Base-by-base conservation (phyloP, 1,140 invertebrate genomes). In the Ceratina australensis region DNA sequence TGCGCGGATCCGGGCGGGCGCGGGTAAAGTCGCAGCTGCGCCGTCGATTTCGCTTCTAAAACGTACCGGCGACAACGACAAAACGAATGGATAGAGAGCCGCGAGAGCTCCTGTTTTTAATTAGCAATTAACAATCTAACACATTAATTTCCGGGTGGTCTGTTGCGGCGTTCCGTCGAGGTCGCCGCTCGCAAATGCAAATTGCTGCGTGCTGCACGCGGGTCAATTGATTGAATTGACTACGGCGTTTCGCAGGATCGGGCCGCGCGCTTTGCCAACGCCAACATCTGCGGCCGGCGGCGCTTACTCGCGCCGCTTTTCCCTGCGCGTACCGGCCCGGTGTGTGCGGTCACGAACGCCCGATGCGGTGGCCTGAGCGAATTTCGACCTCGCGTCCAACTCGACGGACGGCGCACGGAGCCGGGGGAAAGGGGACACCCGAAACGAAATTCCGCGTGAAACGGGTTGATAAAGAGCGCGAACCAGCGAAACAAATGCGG, bases 171-270 rank as follows among this genome's bases (percentile, higher is more conserved):
- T 90, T 89, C 88, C 87, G 88, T 86, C 83, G 83, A 74, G 66
- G 64, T 71, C 54, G 76, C 76, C 79, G 88, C 86, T 90, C 88
- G 33, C 33, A 42, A 91, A 92, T 91, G 90, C 90, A 91, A 91
- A 92, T 91, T 90, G 89, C 82, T 87, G 78, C 75, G 72, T 75
- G 74, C n/a, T 26, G 24, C 59, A 69, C 84, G 86, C 81, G 80
- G 87, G 83, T 85, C 90, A 91, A 92, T 92, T 92, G 91, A 92
- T 92, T 89, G 89, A 91, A 92, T 92, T 90, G 90, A 92, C 88
- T 91, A 82, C 79, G 20, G 74, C 47, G 33, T 42, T 42, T 50
- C 64, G 49, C 15, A 13, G 20, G 33, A 26, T 52, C 61, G 69
- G 3, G 16, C 1, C 8, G 4, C 8, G 4, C 60, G 26, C 61